These are phyloP conservation scores for Sphaerophoria rueppellii DNA, from an alignment of 2,888 invertebrate genomes.

Conservation along the genomic window DNA sequence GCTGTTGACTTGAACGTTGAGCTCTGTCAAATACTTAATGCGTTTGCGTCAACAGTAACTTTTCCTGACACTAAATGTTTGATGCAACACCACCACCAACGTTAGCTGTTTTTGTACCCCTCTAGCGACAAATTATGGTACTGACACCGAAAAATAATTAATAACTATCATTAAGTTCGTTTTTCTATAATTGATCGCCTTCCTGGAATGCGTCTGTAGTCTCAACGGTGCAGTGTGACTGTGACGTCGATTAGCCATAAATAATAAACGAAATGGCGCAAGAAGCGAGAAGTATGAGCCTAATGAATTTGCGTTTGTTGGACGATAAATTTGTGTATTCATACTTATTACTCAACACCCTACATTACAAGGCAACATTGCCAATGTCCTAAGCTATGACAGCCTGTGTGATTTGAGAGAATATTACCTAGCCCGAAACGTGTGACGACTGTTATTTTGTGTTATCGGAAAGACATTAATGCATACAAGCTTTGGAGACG, in stretches of 20 bases:
- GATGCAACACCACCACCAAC: not conserved
- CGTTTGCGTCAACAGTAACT: conserved; percentile 54
- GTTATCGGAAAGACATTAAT: conserved; percentile 62
- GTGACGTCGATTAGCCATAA: conserved; percentile 42
- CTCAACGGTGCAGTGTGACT: not conserved
- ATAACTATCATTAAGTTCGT: conserved; percentile 56
- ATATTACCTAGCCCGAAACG: conserved; percentile 60
- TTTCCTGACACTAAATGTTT: not conserved
- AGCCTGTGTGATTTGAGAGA: conserved; percentile 13
- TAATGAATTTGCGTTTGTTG: conserved; percentile 34
- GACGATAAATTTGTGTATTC: conserved; percentile 46
- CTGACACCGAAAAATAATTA: conserved; percentile 51
- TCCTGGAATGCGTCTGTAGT: conserved; percentile 40
- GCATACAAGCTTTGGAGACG: conserved; percentile 52
- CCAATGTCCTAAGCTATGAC: conserved; percentile 37
- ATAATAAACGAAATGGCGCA: conserved; percentile 67
- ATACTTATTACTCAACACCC: conserved; percentile 41
- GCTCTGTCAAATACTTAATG: conserved; percentile 43
- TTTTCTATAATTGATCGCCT: conserved; percentile 52
- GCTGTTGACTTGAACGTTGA: not conserved
- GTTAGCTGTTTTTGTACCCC: not conserved
- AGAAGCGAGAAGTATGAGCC: conserved; percentile 2
- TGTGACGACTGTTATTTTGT: conserved; percentile 40
- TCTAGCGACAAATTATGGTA: conserved; percentile 19
- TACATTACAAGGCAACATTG: conserved; percentile 20